phyloP scores from a whole-genome alignment of 2,113 vertebrate species.

The Hippocampus mohnikei region DNA sequence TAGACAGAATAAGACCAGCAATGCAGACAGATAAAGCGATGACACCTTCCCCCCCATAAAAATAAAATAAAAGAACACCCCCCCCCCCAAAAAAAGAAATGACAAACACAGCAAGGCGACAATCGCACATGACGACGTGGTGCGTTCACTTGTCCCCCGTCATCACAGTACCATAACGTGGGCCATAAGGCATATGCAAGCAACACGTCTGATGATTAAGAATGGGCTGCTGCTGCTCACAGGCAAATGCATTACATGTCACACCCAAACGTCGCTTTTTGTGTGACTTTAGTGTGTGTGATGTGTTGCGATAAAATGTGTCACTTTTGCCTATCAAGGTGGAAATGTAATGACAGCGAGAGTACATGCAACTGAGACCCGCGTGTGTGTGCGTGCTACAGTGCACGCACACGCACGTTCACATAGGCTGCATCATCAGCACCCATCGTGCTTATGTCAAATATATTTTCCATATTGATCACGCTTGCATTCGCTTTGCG shows the following conservation, averaged over 20 bases:
- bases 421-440: constrained; percentile 7
- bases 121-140: constrained; percentile 32
- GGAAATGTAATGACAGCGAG: not conserved
- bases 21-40: constrained; percentile 37
- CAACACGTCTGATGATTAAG: constrained; percentile 48
- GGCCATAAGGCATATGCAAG: constrained; percentile 52
- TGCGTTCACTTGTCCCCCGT: constrained; percentile 44
- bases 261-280: constrained; percentile 29
- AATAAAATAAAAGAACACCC: not conserved
- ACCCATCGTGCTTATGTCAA: constrained; percentile 64
- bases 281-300: constrained; percentile 10
- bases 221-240: constrained; percentile 14
- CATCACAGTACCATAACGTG: constrained; percentile 47
- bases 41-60: constrained; percentile 26
- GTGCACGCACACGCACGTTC: constrained; percentile 7
- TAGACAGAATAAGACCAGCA: constrained; percentile 32
- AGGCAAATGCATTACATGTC: constrained; percentile 53
- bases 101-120: constrained; percentile 45
- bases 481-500: constrained; percentile 71
- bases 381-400: not conserved
- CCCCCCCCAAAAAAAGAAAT: constrained; percentile 39
- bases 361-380: not conserved
- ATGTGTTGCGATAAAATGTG: constrained; percentile 11
- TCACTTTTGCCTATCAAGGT: not conserved
- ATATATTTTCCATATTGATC: constrained; percentile 78